These are phyloP conservation scores for Toxonevra muliebris DNA, from an alignment of 2,888 invertebrate species.

Conservation along the genomic window DNA sequence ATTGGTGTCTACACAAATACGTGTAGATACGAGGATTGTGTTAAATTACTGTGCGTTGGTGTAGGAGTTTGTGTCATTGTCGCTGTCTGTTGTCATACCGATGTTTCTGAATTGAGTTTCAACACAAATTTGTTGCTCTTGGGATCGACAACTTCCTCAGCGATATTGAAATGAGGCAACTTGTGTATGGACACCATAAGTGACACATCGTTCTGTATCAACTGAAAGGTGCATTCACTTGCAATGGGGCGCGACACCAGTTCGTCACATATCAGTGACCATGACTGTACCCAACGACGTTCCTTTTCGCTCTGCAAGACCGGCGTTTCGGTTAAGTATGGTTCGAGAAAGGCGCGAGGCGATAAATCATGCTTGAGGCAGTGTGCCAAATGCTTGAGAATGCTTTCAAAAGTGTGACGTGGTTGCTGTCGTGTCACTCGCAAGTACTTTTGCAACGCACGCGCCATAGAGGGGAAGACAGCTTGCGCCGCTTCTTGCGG, in stretches of 20 bases:
- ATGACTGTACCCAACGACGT: constrained; percentile 84
- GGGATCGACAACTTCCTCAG: constrained; percentile 96
- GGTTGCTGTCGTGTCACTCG: constrained; percentile 96
- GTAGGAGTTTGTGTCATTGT: constrained; percentile 48
- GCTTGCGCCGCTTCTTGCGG: constrained; percentile 97
- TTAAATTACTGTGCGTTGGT: constrained; percentile 60
- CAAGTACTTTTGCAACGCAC: constrained; percentile 95
- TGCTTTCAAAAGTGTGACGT: constrained; percentile 92
- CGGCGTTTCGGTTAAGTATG: constrained; percentile 86
- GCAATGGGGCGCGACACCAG: constrained; percentile 86
- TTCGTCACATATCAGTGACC: constrained; percentile 95
- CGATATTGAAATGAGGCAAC: constrained; percentile 92
- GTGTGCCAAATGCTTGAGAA: constrained; percentile 87
- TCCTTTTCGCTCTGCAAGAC: constrained; percentile 88
- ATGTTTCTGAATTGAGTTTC: constrained; percentile 94
- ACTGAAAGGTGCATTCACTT: constrained; percentile 86
- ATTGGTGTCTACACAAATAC: constrained; percentile 53
- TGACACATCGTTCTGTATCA: constrained; percentile 92
- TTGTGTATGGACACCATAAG: constrained; percentile 85
- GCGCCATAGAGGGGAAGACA: constrained; percentile 95
- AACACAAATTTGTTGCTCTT: constrained; percentile 95
- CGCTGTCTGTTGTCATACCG: constrained; percentile 77
- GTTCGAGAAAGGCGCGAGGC: constrained; percentile 94
- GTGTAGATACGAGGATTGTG: constrained; percentile 62
- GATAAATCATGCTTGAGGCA: constrained; percentile 94